Evolutionary conservation across 2,888 invertebrate genomes (phyloP), one percentile per base, ranked within the genome.

Genomic region (Steinernema carpocapsae): DNA sequence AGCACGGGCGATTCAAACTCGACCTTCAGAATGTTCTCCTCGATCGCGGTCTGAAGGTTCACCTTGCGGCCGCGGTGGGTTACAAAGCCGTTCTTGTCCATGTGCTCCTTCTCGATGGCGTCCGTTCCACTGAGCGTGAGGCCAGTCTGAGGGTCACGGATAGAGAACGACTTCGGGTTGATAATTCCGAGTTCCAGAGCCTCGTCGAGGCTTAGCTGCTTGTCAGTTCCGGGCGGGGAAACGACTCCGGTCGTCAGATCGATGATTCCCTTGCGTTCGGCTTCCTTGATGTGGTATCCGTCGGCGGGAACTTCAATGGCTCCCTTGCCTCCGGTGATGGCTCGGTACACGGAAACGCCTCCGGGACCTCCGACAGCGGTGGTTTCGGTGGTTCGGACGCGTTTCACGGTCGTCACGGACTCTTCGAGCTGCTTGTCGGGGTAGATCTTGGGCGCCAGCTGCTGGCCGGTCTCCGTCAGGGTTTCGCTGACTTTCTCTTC

Each of bases 181-280:
- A 95, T 92, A 71, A 93, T 91, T 17, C 87, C 87, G 14, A 86
- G 79, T 48, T 85, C 84, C 72, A 86, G 80, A 42, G 87, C 94
- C 88, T 95, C 95, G 88, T 93, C 92, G 81, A 96, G 92, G 76
- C 93, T 92, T 59, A 94, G 92, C 73, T 93, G 89, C 80, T 94
- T 91, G 87, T 94, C 94, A 6, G 94, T 94, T 17, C 93, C 93
- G 0, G 94, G 93, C 79, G 96, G 93, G 19, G 92, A 92, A 83
- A 96, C 94, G 45, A 93, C 89, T 1, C 97, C 96, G 0, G 92
- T 92, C 0, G 91, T 90, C 0, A 95, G 92, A 88, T 96, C 93
- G 83, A 95, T 93, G 1, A 94, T 88, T 73, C 92, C 92, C 86
- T 92, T 92, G 51, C 92, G 91, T 78, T 96, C 94, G 1, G 95